Evolutionary conservation across 2,888 invertebrate genomes (phyloP).

Genomic region (Epinotia ramella): DNA sequence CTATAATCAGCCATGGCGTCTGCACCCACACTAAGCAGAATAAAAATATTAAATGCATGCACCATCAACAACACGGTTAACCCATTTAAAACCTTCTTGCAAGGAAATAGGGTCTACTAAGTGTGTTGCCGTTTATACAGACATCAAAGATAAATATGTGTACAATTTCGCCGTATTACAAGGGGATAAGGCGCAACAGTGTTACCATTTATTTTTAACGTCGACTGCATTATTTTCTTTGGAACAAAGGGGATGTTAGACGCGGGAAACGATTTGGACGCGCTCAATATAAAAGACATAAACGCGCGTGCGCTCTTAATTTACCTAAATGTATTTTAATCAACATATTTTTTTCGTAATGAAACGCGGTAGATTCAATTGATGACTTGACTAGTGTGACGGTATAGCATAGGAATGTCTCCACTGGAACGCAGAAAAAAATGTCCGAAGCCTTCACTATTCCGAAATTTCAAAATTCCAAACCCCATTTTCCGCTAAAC

Average conservation of each 20-base stretch:
- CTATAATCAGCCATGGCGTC: no score
- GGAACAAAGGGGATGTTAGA: slow-evolving; percentile 40
- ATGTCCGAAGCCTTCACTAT: no score
- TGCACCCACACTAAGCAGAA: no score
- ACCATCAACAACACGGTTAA: not conserved
- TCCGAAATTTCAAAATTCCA: no score
- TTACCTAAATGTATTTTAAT: not conserved
- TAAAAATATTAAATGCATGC: not conserved
- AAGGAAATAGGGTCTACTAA: not conserved
- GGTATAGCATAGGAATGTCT: no score
- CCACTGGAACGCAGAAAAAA: no score
- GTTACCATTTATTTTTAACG: not conserved
- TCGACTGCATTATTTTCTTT: not conserved
- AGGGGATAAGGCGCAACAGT: no score
- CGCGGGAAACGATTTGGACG: slow-evolving; percentile 52
- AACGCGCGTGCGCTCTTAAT: slow-evolving; percentile 58
- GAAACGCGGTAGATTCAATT: no score
- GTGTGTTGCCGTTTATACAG: not conserved
- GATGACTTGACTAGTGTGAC: no score
- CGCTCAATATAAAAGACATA: slow-evolving; percentile 70
- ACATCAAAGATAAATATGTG: not conserved
- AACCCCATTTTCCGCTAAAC: no score
- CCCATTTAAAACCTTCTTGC: not conserved
- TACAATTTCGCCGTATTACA: not conserved
- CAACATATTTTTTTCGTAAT: not conserved